phyloP scores from a whole-genome alignment of 1,140 invertebrate genomes.

The Armadillidium nasatum region DNA sequence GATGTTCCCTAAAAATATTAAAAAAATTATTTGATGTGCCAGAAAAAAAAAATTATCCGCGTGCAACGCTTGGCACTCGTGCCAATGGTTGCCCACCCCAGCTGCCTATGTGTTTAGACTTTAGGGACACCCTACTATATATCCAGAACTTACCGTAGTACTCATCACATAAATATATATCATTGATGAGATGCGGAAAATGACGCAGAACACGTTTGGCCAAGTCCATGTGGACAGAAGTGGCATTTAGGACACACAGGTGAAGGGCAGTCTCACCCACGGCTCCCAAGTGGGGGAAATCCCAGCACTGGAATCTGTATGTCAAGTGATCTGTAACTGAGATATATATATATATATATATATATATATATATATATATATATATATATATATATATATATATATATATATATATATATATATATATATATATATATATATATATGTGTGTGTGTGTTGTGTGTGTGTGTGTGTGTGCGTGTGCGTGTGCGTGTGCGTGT shows the following conservation, averaged over 20 bases:
- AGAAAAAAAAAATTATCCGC: too few species aligned
- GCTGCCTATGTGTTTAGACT: too few species aligned
- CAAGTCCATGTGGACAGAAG: slow-evolving; percentile 83
- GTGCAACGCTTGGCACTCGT: too few species aligned
- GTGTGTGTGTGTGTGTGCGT: too few species aligned
- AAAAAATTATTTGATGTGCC: too few species aligned
- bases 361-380: slow-evolving; percentile 35
- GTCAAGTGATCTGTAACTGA: slow-evolving; percentile 56
- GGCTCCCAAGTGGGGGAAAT: slow-evolving; percentile 82
- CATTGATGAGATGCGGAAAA: slow-evolving; percentile 92
- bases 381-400: slow-evolving; percentile 29
- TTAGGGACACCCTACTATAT: too few species aligned
- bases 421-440: not conserved
- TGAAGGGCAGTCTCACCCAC: slow-evolving; percentile 94
- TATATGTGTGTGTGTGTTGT: too few species aligned
- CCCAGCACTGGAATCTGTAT: slow-evolving; percentile 87
- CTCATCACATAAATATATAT: slow-evolving; percentile 92
- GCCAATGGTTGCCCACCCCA: too few species aligned
- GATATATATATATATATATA: slow-evolving; percentile 39
- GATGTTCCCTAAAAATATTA: too few species aligned
- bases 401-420: slow-evolving; percentile 28
- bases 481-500: too few species aligned
- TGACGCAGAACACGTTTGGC: slow-evolving; percentile 84
- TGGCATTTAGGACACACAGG: slow-evolving; percentile 84
- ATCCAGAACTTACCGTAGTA: slow-evolving; percentile 88